These are phyloP conservation scores for Apodemus agrarius DNA, from an alignment of 2,797 vertebrate genomes.

Conservation along the genomic window DNA sequence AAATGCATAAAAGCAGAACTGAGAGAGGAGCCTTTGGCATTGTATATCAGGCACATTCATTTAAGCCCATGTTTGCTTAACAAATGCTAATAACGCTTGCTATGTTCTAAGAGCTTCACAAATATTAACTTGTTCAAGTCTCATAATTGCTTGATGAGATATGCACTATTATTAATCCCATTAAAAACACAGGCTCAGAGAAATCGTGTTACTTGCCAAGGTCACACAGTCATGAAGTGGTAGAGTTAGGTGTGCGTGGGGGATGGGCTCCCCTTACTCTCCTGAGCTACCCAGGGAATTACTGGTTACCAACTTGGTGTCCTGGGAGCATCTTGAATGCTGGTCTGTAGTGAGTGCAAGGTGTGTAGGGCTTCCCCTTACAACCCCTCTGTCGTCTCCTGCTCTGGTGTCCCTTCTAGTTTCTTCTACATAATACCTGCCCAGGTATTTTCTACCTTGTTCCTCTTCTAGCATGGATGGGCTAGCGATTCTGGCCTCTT, in stretches of 20 bases:
- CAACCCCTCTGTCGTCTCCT: not conserved
- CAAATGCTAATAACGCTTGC: slow-evolving; percentile 38
- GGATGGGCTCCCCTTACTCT: not conserved
- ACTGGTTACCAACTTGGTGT: not conserved
- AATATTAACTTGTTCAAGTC: slow-evolving; percentile 65
- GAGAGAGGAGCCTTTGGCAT: not conserved
- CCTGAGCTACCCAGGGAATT: not conserved
- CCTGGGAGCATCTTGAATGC: not conserved
- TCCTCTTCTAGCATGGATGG: not conserved
- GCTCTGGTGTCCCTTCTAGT: not conserved
- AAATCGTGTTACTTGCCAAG: not conserved
- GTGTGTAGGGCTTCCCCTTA: not conserved
- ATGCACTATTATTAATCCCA: not conserved
- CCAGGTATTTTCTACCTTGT: not conserved
- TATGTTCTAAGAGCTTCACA: slow-evolving; percentile 37
- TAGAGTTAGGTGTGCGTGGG: not conserved
- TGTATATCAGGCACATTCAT: not conserved
- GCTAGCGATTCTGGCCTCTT: not conserved
- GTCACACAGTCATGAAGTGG: not conserved
- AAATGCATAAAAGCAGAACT: not conserved
- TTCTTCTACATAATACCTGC: not conserved
- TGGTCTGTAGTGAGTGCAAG: not conserved
- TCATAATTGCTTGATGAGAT: slow-evolving; percentile 25
- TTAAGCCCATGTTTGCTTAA: slow-evolving; percentile 36
- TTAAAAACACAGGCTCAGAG: not conserved